These are phyloP conservation scores for Sebastes kiyomatsui DNA, from an alignment of 2,797 vertebrate genomes.

Conservation along the genomic window DNA sequence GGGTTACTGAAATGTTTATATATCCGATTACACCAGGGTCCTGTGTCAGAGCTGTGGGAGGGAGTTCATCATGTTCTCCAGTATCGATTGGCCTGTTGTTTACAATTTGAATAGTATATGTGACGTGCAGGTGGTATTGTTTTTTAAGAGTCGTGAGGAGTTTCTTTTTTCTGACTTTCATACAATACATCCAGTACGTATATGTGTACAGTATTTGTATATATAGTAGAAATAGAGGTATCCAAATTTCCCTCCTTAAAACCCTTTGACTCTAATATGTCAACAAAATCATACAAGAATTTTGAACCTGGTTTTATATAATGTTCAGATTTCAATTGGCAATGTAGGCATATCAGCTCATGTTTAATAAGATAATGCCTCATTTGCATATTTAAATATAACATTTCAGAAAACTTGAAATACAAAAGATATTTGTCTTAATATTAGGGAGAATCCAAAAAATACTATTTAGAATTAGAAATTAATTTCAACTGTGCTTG, in stretches of 20 bases:
- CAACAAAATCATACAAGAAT: too few relatives aligned
- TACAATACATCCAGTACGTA: neutral
- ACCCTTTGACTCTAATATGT: too few relatives aligned
- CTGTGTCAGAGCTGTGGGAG: neutral
- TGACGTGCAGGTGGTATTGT: conserved; percentile 22
- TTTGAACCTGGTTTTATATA: too few relatives aligned
- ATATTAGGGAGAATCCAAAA: neutral
- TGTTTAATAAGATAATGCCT: too few relatives aligned
- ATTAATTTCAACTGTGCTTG: neutral
- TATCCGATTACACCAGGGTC: conserved; percentile 33
- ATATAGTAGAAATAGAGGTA: neutral
- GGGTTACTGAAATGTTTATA: conserved; percentile 18
- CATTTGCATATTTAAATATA: too few relatives aligned
- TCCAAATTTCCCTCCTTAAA: too few relatives aligned
- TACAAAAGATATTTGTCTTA: too few relatives aligned
- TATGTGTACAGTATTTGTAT: neutral
- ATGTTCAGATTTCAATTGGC: too few relatives aligned
- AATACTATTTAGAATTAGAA: neutral
- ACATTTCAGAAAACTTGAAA: too few relatives aligned
- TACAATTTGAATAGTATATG: conserved; percentile 25
- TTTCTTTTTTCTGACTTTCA: conserved; percentile 3
- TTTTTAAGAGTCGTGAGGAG: neutral
- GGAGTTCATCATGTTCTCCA: conserved; percentile 20
- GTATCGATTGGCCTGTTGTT: conserved; percentile 34
- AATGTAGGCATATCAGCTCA: too few relatives aligned